Evolutionary conservation across 2,113 vertebrate species (phyloP).

Genomic region (Vulpes lagopus): DNA sequence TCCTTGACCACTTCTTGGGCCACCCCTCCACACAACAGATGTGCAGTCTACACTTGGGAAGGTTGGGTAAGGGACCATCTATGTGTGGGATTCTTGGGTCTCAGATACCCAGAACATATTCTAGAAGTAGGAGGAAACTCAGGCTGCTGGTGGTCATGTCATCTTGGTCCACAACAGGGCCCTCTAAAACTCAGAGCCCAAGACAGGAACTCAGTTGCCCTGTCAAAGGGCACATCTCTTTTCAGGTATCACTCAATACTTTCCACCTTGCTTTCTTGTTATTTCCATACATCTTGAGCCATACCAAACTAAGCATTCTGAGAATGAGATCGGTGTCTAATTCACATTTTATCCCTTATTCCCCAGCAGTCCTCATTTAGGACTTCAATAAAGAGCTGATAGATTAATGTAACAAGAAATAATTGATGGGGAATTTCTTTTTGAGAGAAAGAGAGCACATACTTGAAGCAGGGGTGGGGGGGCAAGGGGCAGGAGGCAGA

Average conservation of each 20-base stretch:
- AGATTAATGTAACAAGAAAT: neutral
- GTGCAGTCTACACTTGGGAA: neutral
- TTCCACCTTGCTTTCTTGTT: neutral
- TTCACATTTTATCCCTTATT: neutral
- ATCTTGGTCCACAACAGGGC: neutral
- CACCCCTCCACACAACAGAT: neutral
- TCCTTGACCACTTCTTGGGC: neutral
- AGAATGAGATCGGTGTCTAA: neutral
- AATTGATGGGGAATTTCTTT: neutral
- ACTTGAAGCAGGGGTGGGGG: neutral
- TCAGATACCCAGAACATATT: neutral
- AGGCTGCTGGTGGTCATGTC: neutral
- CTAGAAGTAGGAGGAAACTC: neutral
- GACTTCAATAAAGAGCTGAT: neutral
- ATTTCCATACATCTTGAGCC: neutral
- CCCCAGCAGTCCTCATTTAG: neutral
- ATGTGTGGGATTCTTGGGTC: neutral
- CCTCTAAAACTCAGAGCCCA: neutral
- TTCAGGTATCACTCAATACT: neutral
- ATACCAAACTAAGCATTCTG: neutral
- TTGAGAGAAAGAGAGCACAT: neutral
- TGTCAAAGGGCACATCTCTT: neutral
- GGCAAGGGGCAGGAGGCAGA: accelerated
- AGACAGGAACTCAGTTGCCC: neutral
- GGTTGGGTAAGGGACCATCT: neutral